phyloP scores from a whole-genome alignment of 2,797 vertebrate species.

The Mormyrops boulengeri region DNA sequence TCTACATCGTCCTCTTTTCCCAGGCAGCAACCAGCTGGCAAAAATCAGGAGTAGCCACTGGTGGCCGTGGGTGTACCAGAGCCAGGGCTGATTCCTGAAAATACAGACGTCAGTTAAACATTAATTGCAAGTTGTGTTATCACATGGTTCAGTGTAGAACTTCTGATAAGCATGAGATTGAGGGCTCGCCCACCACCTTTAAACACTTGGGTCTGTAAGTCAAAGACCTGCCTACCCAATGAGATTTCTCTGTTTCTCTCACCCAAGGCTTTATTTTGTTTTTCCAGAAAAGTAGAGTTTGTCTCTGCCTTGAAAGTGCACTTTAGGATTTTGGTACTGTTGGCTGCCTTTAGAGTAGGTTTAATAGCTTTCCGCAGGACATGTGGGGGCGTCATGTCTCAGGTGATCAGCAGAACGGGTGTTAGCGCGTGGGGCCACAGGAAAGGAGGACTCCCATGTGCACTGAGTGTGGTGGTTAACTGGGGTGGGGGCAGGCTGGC shows the following conservation, averaged over 20 bases:
- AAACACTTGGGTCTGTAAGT: not conserved
- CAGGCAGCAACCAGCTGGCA: not conserved
- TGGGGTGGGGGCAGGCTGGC: not conserved
- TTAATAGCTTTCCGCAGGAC: not conserved
- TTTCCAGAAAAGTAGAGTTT: not conserved
- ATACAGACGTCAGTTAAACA: not conserved
- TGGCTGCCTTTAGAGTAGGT: not conserved
- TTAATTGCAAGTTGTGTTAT: not conserved
- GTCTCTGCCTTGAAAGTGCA: not conserved
- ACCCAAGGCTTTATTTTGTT: conserved; percentile 6
- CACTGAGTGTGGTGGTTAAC: not conserved
- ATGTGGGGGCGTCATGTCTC: not conserved
- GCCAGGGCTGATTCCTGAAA: not conserved
- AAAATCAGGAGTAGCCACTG: not conserved
- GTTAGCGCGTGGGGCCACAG: not conserved
- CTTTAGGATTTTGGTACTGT: not conserved
- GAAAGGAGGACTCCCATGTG: not conserved
- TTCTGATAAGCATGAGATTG: not conserved
- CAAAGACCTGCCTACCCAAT: not conserved
- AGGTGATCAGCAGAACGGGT: not conserved
- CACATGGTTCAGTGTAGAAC: not conserved
- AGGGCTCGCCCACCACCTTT: not conserved
- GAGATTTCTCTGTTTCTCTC: not conserved
- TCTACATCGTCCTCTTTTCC: not conserved
- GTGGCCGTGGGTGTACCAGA: not conserved